Evolutionary conservation across 2,113 vertebrate genomes (phyloP).

Genomic region (Amblyornis subalaris): DNA sequence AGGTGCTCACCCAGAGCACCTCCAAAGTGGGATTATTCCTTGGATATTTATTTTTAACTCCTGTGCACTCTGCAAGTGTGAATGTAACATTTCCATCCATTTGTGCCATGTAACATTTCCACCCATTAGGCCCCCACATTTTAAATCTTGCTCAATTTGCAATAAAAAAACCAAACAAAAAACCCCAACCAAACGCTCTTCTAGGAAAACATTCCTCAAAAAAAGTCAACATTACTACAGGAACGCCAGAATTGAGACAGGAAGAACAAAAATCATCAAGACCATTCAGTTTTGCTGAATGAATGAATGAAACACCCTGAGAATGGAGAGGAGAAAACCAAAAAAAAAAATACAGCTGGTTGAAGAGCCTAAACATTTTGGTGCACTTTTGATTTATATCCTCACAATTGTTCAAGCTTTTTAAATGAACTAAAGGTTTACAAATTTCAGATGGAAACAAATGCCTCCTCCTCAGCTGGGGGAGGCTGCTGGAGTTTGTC

Average conservation of each 20-base stretch:
- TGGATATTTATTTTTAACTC: not conserved
- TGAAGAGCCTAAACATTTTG: not conserved
- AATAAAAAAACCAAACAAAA: not conserved
- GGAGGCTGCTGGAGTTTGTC: not conserved
- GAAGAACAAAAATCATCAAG: not conserved
- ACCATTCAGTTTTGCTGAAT: no score
- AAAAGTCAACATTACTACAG: not conserved
- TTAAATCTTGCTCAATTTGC: not conserved
- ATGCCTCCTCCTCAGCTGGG: not conserved
- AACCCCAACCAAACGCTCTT: not conserved
- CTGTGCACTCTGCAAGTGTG: not conserved
- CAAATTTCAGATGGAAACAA: slow-evolving; percentile 10
- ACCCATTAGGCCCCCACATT: not conserved
- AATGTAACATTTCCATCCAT: not conserved
- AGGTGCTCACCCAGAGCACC: not conserved
- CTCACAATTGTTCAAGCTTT: not conserved
- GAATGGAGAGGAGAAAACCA: not conserved
- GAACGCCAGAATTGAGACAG: not conserved
- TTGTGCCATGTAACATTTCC: not conserved
- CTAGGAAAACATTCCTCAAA: not conserved
- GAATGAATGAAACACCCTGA: not conserved
- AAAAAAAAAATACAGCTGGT: not conserved
- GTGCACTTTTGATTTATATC: not conserved
- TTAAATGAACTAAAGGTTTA: slow-evolving; percentile 3
- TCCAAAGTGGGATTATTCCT: not conserved